Evolutionary conservation across 1,140 invertebrate species (phyloP), one percentile per base, ranked within the genome.

Genomic region (Aphis craccivora): DNA sequence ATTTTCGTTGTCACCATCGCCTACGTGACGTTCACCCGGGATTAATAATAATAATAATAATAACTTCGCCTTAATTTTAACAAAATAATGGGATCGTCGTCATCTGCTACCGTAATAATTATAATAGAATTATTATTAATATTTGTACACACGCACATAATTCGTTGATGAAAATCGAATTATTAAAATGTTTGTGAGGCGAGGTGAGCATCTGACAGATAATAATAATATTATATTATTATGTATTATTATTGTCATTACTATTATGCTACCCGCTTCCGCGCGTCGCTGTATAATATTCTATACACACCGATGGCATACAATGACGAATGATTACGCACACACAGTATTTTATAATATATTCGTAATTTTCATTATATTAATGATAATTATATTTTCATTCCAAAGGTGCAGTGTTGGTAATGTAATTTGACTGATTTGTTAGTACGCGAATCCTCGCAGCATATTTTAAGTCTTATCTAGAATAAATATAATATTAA

Each of bases 111-210:
- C n/a, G 87, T n/a, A 8, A 23, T 86, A 30, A 45, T 89, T 37
- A 37, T 55, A 55, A 89, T 53, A 89, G 51, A 89, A 55, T 89
- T 89, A 89, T 89, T 55, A 89, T 89, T 89, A 89, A 89, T 89
- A 89, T 89, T 89, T 89, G 87, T 89, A 30, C 37, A 30, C 86
- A 88, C 14, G 37, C 51, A 35, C 25, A 25, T 35, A 37, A 55
- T 25, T 30, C 55, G 53, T 90, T 40, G 53, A 43, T 55, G 89
- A 67, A 35, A 90, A 90, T 90, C 55, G 55, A 90, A 90, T 90
- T 90, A 90, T 90, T 60, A 90, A 90, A 90, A 90, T 90, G 53
- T 55, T 45, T 30, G 23, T 4, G 89, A 22, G 53, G 40, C 55
- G 89, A 67, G 53, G 37, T 67, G 55, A 67, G 40, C 53, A 40